These are phyloP conservation scores for Tapirus terrestris DNA, from an alignment of 2,113 vertebrate species.

Conservation along the genomic window DNA sequence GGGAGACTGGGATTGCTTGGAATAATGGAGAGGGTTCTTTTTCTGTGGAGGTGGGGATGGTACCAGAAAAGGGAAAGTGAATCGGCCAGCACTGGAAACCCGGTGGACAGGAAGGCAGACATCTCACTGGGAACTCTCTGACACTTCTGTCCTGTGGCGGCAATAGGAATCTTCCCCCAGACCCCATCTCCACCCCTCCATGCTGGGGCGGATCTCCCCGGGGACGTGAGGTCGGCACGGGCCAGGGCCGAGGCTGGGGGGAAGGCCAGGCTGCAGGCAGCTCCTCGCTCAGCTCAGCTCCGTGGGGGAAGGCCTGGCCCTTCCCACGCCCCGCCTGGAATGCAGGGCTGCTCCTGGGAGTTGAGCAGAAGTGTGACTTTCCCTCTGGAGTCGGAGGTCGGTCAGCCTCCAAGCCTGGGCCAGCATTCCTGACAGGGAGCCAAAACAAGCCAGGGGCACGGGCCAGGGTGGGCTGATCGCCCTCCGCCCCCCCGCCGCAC, in stretches of 20 bases:
- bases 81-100: neutral
- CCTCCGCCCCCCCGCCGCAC: rapidly evolving
- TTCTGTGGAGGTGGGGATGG: neutral
- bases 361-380: constrained; percentile 56
- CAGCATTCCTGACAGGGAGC: constrained; percentile 55
- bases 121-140: neutral
- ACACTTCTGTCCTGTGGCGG: neutral
- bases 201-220: neutral
- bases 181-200: neutral
- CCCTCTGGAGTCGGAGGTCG: constrained; percentile 51
- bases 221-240: neutral
- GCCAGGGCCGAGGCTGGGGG: neutral
- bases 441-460: constrained; percentile 55
- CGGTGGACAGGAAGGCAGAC: neutral
- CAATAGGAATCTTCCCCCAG: neutral
- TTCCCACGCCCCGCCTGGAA: constrained; percentile 75
- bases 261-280: neutral
- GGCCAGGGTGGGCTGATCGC: neutral
- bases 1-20: neutral
- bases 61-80: neutral
- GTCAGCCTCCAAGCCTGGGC: constrained; percentile 61
- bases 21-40: neutral
- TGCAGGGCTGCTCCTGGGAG: constrained; percentile 42
- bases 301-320: neutral
- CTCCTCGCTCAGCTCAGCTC: rapidly evolving